phyloP scores from a whole-genome alignment of 2,797 vertebrate species.

The Falco biarmicus region DNA sequence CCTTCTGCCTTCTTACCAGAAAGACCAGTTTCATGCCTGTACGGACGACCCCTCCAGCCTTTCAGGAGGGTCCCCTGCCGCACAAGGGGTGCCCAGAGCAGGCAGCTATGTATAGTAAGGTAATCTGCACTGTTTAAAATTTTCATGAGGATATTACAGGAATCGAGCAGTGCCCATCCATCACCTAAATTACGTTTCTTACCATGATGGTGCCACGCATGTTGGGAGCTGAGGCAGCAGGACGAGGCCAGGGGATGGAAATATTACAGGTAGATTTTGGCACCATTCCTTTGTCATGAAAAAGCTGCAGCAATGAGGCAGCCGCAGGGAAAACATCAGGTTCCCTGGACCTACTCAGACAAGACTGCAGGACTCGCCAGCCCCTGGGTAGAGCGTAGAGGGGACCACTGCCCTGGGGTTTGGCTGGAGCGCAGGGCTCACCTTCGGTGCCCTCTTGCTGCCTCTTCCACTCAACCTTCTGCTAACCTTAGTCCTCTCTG shows the following conservation, averaged over 20 bases:
- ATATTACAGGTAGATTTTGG: neutral
- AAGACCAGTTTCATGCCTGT: neutral
- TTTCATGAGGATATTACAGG: neutral
- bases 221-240: neutral
- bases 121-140: neutral
- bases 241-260: neutral
- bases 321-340: accelerated
- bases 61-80: neutral
- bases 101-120: neutral
- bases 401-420: neutral
- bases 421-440: neutral
- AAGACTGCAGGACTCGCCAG: neutral
- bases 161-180: neutral
- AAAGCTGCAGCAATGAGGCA: neutral
- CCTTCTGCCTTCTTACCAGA: neutral
- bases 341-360: neutral
- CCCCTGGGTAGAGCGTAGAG: neutral
- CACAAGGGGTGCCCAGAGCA: neutral
- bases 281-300: neutral
- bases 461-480: neutral
- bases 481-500: neutral
- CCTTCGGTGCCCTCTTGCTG: accelerated
- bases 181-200: neutral
- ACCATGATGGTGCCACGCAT: accelerated
- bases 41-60: neutral